phyloP scores from a whole-genome alignment of 2,113 vertebrate genomes.

The Vulpes ferrilata region DNA sequence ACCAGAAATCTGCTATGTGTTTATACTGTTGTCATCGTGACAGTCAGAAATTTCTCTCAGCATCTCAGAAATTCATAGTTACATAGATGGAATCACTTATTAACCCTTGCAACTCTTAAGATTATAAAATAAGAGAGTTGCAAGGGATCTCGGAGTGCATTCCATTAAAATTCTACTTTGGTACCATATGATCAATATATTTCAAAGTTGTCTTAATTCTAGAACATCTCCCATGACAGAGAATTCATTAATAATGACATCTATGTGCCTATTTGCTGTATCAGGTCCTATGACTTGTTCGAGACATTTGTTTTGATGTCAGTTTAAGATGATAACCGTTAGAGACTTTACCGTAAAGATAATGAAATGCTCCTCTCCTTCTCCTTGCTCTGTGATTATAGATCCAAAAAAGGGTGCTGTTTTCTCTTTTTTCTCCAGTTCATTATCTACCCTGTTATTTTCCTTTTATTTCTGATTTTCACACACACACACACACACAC shows the following conservation, averaged over 20 bases:
- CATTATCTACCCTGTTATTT: not conserved
- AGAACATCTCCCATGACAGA: not conserved
- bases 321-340: not conserved
- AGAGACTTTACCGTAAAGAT: not conserved
- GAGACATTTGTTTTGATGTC: conserved; percentile 27
- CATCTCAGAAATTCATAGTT: conserved; percentile 7
- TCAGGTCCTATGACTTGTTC: not conserved
- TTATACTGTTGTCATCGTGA: conserved; percentile 5
- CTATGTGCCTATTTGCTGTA: not conserved
- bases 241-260: not conserved
- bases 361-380: not conserved
- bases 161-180: not conserved
- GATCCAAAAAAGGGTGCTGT: not conserved
- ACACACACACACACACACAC: not conserved
- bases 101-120: not conserved
- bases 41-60: conserved; percentile 12
- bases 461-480: not conserved
- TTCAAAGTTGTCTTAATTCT: not conserved
- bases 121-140: not conserved
- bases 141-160: not conserved
- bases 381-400: not conserved
- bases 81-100: not conserved
- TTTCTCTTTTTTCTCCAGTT: not conserved
- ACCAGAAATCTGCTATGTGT: not conserved
- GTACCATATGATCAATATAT: not conserved